These are phyloP conservation scores for Myrmophylax atrothorax DNA, from an alignment of 2,113 vertebrate species.

Conservation along the genomic window DNA sequence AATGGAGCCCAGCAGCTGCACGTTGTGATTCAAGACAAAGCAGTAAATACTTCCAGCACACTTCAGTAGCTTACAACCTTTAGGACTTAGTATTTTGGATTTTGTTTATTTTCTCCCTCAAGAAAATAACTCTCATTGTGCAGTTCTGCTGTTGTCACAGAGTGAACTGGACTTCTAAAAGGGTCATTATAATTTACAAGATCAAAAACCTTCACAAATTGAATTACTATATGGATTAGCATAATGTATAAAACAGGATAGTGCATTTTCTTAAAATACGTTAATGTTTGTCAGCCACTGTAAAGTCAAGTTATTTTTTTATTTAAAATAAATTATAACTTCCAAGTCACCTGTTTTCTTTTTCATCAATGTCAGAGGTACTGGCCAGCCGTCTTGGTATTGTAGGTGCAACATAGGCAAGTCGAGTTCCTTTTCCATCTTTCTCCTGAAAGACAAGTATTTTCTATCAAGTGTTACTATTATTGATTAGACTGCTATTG, in stretches of 20 bases:
- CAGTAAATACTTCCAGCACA: neutral
- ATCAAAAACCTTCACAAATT: neutral
- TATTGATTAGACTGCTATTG: neutral
- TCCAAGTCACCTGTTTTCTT: constrained; percentile 90
- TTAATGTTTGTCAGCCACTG: neutral
- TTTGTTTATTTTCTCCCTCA: neutral
- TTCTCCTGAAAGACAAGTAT: constrained; percentile 81
- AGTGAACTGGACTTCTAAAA: neutral
- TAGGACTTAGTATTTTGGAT: neutral
- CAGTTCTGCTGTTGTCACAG: neutral
- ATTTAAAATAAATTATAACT: neutral
- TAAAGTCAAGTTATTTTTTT: neutral
- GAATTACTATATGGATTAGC: neutral
- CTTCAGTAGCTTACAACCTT: neutral
- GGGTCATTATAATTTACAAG: neutral
- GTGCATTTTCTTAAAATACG: neutral
- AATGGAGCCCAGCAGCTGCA: neutral
- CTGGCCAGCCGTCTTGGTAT: constrained; percentile 93
- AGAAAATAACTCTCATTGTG: neutral
- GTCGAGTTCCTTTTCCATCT: constrained; percentile 88
- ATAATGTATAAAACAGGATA: neutral
- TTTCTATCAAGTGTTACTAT: neutral
- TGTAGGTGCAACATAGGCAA: constrained; percentile 94
- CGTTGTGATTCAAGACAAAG: neutral
- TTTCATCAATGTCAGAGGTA: constrained; percentile 95